Evolutionary conservation across 2,797 vertebrate genomes (phyloP), one percentile per base, ranked within the genome.

Genomic region (Galaxias olidus): DNA sequence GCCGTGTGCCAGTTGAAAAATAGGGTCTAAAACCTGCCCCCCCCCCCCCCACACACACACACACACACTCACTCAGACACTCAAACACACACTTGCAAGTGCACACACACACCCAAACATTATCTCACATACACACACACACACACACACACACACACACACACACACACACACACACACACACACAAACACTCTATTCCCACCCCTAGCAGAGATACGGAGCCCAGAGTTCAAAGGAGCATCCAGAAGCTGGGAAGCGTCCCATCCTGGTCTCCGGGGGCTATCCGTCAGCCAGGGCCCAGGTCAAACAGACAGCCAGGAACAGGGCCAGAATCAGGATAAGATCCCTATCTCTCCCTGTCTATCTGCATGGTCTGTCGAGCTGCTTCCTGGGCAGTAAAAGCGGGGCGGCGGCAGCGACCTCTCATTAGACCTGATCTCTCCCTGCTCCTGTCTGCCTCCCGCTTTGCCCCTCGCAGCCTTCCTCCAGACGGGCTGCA

Each of bases 71-170:
- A 30, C 30, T 30, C 69, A 19, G n/a, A n/a, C 30, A 30, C 30
- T 30, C 69, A 19, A 55, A 69, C 75, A 65, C 57, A 61, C 58
- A 73, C 75, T 81, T 83, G 78, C 76, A 75, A 73, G 68, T 73
- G 15, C 52, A 64, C 51, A 61, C 51, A 43, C 12, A n/a, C 52
- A 64, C 62, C 11, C 20, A 40, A n/a, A n/a, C n/a, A n/a, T n/a
- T n/a, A n/a, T n/a, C n/a, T n/a, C n/a, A n/a, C 58, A 52, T 64
- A 79, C 62, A 76, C 19, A 63, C 70, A 69, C 76, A 75, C 61
- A 63, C 68, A 61, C 43, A 58, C 65, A 11, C 58, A 61, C 61
- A 55, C n/a, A 61, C 60, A 71, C 54, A 55, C 47, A 11, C n/a
- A 45, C 10, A 44, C 10, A 13, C 10, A 30, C 19, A 44, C 18